These are phyloP conservation scores for Zoanthus sansibaricus DNA, from an alignment of 92 coral and sea anemone genomes.

Conservation along the genomic window DNA sequence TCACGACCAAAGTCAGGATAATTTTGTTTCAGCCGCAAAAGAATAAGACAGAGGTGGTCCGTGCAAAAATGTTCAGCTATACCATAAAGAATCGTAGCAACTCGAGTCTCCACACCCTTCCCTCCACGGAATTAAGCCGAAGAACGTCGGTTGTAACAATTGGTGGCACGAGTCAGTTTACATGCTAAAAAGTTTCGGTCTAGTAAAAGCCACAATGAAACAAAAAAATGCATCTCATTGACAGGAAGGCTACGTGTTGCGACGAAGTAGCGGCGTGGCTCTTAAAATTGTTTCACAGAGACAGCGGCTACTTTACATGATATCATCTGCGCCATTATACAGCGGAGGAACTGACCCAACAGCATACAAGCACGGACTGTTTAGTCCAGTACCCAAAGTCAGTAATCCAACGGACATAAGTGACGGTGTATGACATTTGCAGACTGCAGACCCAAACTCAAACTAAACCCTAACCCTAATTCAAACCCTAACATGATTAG, in stretches of 20 bases:
- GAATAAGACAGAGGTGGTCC: conserved; percentile 84
- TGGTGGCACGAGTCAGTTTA: conserved; percentile 67
- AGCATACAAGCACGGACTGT: no score
- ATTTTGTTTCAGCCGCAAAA: conserved; percentile 91
- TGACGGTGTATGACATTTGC: no score
- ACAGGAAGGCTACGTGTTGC: neutral
- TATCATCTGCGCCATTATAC: no score
- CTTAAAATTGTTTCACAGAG: no score
- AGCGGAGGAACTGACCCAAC: neutral
- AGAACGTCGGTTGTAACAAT: conserved; percentile 84
- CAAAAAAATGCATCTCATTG: no score
- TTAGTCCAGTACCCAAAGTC: no score
- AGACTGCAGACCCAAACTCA: no score
- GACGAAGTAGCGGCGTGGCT: no score
- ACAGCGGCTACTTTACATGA: no score
- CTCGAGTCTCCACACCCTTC: conserved; percentile 38
- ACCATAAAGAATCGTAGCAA: conserved; percentile 81
- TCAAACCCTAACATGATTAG: no score
- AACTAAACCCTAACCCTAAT: no score
- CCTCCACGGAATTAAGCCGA: conserved; percentile 59
- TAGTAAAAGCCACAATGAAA: neutral
- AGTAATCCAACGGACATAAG: no score
- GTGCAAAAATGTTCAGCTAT: conserved; percentile 90
- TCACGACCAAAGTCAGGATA: conserved; percentile 77
- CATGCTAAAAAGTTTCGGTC: neutral